Conservation (phyloP, 1,140 invertebrate genomes). For the Sarcophaga peregrina region DNA sequence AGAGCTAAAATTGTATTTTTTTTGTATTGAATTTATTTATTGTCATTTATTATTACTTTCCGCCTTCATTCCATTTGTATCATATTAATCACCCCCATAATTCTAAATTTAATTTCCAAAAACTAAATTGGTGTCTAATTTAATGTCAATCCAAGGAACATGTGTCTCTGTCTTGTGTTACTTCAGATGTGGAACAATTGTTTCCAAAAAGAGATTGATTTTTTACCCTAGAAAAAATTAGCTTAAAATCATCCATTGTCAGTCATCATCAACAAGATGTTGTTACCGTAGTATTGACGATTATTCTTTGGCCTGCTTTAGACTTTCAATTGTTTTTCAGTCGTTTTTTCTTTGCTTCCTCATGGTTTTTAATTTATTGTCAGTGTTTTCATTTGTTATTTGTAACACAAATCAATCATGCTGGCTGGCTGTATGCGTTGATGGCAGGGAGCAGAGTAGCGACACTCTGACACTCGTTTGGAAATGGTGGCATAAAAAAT, state of each 20-base stretch:
- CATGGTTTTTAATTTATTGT: background rate
- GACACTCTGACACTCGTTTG: background rate
- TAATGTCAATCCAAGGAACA: too few species aligned
- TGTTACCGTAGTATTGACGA: background rate
- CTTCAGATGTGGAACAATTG: too few species aligned
- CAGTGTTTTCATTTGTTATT: constrained; percentile 13
- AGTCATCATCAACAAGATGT: background rate
- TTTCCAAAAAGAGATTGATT: too few species aligned
- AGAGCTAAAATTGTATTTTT: too few species aligned
- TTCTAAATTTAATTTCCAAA: too few species aligned
- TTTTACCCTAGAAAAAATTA: background rate
- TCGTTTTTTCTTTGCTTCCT: background rate
- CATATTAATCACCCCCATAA: too few species aligned
- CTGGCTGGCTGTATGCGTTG: background rate
- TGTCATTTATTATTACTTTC: too few species aligned
- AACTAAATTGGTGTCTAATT: too few species aligned
- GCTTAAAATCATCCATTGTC: background rate
- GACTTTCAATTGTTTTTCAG: background rate
- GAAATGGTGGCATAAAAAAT: background rate
- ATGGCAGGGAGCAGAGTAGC: background rate
- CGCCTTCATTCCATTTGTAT: too few species aligned
- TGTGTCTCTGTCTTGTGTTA: too few species aligned
- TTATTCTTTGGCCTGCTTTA: background rate
- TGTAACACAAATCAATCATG: constrained; percentile 4
- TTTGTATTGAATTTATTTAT: too few species aligned